These are phyloP conservation scores for Drosophila meridionalis DNA, from an alignment of 2,888 invertebrate species.

Conservation along the genomic window DNA sequence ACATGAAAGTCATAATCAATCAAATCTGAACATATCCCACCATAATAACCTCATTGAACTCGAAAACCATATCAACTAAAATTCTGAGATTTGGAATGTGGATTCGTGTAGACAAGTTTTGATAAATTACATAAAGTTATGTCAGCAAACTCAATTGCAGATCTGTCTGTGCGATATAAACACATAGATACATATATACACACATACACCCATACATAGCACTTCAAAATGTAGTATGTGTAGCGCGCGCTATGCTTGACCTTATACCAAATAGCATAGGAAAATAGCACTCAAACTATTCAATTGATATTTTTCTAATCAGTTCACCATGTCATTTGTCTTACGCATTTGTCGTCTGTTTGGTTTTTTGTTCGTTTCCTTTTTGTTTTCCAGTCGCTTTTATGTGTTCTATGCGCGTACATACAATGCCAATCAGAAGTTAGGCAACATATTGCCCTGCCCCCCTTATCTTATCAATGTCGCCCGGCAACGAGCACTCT, in stretches of 20 bases:
- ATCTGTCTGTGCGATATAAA: not conserved
- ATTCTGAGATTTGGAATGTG: not conserved
- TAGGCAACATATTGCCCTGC: slow-evolving; percentile 48
- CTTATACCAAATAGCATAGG: not conserved
- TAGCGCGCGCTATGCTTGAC: not conserved
- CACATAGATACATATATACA: not conserved
- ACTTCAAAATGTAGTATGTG: not conserved
- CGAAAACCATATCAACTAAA: not conserved
- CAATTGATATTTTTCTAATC: slow-evolving; percentile 33
- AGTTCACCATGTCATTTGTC: slow-evolving; percentile 25
- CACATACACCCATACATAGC: not conserved
- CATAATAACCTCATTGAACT: not conserved
- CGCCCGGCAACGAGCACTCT: too few relatives aligned
- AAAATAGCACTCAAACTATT: not conserved
- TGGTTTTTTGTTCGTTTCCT: not conserved
- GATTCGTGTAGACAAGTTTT: not conserved
- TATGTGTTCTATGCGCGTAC: slow-evolving; percentile 42
- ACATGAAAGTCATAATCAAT: not conserved
- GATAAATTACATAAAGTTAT: slow-evolving; percentile 2
- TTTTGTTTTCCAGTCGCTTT: not conserved
- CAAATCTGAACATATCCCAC: too few relatives aligned
- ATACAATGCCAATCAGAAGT: slow-evolving; percentile 76
- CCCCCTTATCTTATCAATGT: slow-evolving; percentile 60
- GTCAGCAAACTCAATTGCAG: not conserved
- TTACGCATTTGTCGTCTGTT: not conserved